Evolutionary conservation across 2,888 invertebrate genomes (phyloP).

Genomic region (Agriotes lineatus): DNA sequence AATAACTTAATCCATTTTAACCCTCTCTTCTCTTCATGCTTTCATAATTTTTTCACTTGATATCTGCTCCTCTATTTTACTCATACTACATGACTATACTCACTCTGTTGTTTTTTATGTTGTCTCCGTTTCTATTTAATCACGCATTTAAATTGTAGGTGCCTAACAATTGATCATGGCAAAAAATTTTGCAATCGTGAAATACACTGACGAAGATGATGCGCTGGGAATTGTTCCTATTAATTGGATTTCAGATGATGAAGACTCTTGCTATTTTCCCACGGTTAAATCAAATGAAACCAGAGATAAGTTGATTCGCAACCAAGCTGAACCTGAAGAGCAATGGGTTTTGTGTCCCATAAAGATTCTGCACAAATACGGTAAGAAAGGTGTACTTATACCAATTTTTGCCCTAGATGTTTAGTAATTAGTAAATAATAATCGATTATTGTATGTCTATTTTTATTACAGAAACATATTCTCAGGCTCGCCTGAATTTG

Average conservation of each 20-base stretch:
- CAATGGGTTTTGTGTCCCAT: not conserved
- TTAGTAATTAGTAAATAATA: not conserved
- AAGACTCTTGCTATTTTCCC: not conserved
- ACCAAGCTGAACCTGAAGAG: not conserved
- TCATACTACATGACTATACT: no score
- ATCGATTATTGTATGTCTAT: not conserved
- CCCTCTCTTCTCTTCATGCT: no score
- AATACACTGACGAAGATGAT: conserved; percentile 4
- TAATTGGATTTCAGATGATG: not conserved
- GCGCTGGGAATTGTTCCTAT: conserved; percentile 4
- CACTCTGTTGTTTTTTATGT: no score
- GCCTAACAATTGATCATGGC: not conserved
- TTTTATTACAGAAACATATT: conserved; percentile 17
- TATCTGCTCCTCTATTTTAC: no score
- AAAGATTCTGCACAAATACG: conserved; percentile 12
- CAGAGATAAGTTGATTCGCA: conserved; percentile 5
- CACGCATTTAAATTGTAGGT: not conserved
- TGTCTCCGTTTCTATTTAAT: no score
- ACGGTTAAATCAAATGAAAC: conserved; percentile 1
- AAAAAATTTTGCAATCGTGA: conserved; percentile 1
- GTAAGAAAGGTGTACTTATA: not conserved
- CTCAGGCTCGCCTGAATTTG: conserved; percentile 4
- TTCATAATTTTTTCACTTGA: no score
- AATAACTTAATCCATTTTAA: not conserved
- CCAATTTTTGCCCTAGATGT: not conserved